Percentiles rank a stretch among this genome's conserved stretches.
Evolutionary conservation across 2,888 invertebrate genomes (phyloP).

Genomic region (Harpalus rubripes): DNA sequence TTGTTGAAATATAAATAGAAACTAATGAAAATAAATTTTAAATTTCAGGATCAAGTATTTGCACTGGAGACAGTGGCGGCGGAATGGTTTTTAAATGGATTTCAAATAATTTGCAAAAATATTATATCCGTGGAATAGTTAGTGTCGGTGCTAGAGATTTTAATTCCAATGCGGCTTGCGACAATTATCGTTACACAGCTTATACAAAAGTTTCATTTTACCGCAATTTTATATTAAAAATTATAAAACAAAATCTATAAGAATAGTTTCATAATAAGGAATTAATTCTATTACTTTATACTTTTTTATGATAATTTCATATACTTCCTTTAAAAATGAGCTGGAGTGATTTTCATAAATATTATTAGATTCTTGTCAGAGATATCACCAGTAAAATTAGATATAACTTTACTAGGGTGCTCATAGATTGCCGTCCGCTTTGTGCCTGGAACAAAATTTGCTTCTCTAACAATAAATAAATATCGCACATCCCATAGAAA

Average conservation of each 20-base stretch:
- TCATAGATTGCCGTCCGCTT: too few relatives aligned
- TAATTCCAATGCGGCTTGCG: slow-evolving; percentile 70
- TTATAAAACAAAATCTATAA: not conserved
- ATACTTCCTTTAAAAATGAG: too few relatives aligned
- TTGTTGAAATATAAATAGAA: not conserved
- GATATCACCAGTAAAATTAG: too few relatives aligned
- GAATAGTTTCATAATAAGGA: too few relatives aligned
- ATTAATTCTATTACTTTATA: too few relatives aligned
- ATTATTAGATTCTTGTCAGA: too few relatives aligned
- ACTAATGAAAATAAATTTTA: not conserved
- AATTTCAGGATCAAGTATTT: slow-evolving; percentile 75
- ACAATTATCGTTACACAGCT: slow-evolving; percentile 27
- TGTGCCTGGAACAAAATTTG: too few relatives aligned
- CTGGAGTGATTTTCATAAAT: too few relatives aligned
- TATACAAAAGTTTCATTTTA: slow-evolving; percentile 32
- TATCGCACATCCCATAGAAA: too few relatives aligned
- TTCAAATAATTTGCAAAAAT: slow-evolving; percentile 71
- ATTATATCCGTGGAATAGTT: slow-evolving; percentile 76
- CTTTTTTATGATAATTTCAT: too few relatives aligned
- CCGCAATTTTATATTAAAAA: not conserved
- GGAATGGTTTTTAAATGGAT: slow-evolving; percentile 75
- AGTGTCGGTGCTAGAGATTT: slow-evolving; percentile 73
- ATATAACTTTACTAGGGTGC: too few relatives aligned
- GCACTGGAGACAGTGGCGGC: slow-evolving; percentile 77
- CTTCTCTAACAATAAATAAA: too few relatives aligned